phyloP scores from a whole-genome alignment of 2,113 vertebrate genomes.

The Heloderma charlesbogerti region DNA sequence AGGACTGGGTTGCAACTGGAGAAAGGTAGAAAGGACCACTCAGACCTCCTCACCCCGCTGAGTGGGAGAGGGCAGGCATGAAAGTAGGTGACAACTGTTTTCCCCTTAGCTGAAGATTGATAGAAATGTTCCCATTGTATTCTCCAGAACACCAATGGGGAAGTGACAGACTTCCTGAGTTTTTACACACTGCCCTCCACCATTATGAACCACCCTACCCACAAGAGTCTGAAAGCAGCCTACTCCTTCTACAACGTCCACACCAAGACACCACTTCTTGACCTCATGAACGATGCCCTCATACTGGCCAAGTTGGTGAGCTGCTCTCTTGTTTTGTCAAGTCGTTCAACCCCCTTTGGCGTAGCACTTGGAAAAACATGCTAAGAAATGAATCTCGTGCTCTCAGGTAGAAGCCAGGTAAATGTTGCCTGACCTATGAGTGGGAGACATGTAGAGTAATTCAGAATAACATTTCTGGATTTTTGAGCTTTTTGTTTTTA shows the following conservation, averaged over 20 bases:
- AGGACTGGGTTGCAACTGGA: background rate
- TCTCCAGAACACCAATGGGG: conserved; percentile 83
- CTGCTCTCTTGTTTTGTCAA: background rate
- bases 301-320: conserved; percentile 96
- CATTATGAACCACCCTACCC: conserved; percentile 98
- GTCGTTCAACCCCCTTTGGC: background rate
- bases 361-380: background rate
- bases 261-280: conserved; percentile 91
- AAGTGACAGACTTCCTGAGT: conserved; percentile 95
- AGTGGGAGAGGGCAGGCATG: background rate
- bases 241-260: conserved; percentile 99
- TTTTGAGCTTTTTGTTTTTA: background rate
- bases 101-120: background rate
- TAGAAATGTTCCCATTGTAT: background rate
- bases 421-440: background rate
- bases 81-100: background rate
- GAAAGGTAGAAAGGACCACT: background rate
- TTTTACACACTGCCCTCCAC: conserved; percentile 98
- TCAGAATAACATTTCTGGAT: background rate
- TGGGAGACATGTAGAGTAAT: background rate
- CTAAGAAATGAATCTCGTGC: background rate
- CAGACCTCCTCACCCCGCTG: background rate
- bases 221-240: conserved; percentile 97
- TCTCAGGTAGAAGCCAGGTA: background rate
- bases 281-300: conserved; percentile 97